Evolutionary conservation across 2,113 vertebrate genomes (phyloP), one percentile per base, ranked within the genome.

Genomic region (Oncorhynchus clarkii): DNA sequence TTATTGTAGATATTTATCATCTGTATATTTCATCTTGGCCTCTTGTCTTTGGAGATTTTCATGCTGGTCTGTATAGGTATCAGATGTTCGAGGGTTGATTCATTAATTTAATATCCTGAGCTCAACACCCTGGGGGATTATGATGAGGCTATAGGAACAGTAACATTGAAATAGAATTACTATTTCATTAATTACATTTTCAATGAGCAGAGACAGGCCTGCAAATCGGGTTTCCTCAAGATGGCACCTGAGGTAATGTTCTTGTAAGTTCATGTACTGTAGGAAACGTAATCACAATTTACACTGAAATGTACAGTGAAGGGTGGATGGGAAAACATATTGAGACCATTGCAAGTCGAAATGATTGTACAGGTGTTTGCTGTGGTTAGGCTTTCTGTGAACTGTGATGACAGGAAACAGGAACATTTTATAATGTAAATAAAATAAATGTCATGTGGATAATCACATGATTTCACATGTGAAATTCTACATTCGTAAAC

Each of bases 151-250:
- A 72, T 72, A 2, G 39, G 22, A 70, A 6, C 24, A 45, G 75
- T 71, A 79, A 71, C 77, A 84, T 45, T 45, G 39, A 45, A 45
- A 45, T 45, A 45, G 8, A 45, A 45, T 45, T 11, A 45, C 39
- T 45, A 45, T 45, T 11, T 45, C 9, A 45, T 45, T 3, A 45
- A 45, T 45, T 45, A 45, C 9, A 45, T 45, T 45, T 45, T 45
- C 39, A 9, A 45, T 45, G 39, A 75, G 72, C 72, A 76, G 76
- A 71, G 80, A 79, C 66, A 13, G 72, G 22, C 31, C 74, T 11
- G 73, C 60, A 84, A 86, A 87, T 86, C 82, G 62, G 54, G 74
- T 87, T 90, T 79, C 31, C 29, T 2, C 11, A 18, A 20, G 13
- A 22, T 71, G 67, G 78, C 51, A 66, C 78, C 82, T 80, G 78